These are phyloP conservation scores for Scaptomyza tumidula DNA, from an alignment of 2,888 invertebrate genomes.

Conservation along the genomic window DNA sequence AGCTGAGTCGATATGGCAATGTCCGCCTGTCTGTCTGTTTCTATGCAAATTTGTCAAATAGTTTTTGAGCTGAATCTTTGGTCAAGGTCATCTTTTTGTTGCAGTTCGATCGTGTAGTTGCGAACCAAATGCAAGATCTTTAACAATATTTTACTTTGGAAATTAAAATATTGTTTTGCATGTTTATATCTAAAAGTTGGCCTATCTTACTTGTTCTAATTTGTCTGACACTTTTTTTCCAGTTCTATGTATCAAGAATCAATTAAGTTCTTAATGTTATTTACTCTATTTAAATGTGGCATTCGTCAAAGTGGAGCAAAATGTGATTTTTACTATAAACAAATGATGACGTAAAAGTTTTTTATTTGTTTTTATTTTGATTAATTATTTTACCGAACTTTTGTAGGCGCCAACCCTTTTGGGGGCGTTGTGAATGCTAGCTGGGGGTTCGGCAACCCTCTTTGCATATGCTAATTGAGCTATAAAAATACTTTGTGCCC, in stretches of 20 bases:
- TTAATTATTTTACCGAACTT: conserved; percentile 53
- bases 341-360: conserved; percentile 19
- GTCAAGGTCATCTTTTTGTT: too few species aligned
- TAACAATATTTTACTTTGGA: too few species aligned
- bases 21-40: too few species aligned
- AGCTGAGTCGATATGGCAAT: too few species aligned
- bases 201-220: not conserved
- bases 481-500: conserved; percentile 75
- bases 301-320: not conserved
- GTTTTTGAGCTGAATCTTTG: too few species aligned
- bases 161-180: too few species aligned
- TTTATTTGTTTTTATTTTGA: conserved; percentile 31
- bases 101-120: too few species aligned
- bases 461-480: conserved; percentile 76
- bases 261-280: conserved; percentile 1
- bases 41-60: too few species aligned
- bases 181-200: not conserved
- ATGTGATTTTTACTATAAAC: not conserved
- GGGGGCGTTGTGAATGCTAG: not conserved
- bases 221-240: too few species aligned
- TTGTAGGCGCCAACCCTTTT: conserved; percentile 44
- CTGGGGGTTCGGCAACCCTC: conserved; percentile 19
- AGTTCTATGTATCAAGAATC: too few species aligned
- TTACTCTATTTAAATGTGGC: not conserved
- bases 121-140: too few species aligned